Evolutionary conservation across 2,113 vertebrate species (phyloP).

Genomic region (Pungitius pungitius): DNA sequence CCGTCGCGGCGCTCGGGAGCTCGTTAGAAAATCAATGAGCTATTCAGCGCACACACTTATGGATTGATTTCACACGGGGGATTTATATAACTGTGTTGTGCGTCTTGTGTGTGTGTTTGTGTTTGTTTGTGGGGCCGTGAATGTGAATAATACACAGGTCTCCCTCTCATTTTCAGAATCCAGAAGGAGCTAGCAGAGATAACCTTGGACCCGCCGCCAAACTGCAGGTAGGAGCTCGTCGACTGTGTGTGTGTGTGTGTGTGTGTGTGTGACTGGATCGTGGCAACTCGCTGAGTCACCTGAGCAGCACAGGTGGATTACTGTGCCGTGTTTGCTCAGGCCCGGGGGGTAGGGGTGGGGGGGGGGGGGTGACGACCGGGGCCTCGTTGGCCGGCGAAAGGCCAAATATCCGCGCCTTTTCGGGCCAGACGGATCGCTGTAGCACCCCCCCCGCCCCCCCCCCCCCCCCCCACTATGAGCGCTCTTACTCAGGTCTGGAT

Average conservation of each 20-base stretch:
- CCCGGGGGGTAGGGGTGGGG: too few relatives aligned
- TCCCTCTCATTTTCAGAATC: constrained; percentile 83
- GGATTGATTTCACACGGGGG: constrained; percentile 51
- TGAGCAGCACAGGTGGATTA: constrained; percentile 40
- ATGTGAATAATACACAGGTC: constrained; percentile 27
- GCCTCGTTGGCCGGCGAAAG: too few relatives aligned
- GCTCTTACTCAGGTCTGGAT: too few relatives aligned
- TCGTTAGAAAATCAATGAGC: constrained; percentile 69
- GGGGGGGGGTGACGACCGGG: too few relatives aligned
- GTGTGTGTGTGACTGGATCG: constrained; percentile 38
- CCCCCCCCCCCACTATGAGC: too few relatives aligned
- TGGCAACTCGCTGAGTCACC: constrained; percentile 45
- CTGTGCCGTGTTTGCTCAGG: constrained; percentile 34
- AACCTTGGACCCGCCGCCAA: constrained; percentile 94
- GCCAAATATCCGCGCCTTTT: constrained; percentile 7
- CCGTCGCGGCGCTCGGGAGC: constrained; percentile 35
- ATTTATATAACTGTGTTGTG: constrained; percentile 53
- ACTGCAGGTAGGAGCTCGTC: constrained; percentile 90
- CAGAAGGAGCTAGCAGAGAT: constrained; percentile 97
- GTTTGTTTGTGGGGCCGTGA: background rate
- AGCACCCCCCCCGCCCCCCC: too few relatives aligned
- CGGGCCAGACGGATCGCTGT: too few relatives aligned
- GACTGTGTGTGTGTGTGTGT: constrained; percentile 18
- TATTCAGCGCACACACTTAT: constrained; percentile 50
- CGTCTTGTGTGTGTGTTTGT: constrained; percentile 5